Evolutionary conservation across 2,113 vertebrate genomes (phyloP).

Genomic region (Protobothrops mucrosquamatus): DNA sequence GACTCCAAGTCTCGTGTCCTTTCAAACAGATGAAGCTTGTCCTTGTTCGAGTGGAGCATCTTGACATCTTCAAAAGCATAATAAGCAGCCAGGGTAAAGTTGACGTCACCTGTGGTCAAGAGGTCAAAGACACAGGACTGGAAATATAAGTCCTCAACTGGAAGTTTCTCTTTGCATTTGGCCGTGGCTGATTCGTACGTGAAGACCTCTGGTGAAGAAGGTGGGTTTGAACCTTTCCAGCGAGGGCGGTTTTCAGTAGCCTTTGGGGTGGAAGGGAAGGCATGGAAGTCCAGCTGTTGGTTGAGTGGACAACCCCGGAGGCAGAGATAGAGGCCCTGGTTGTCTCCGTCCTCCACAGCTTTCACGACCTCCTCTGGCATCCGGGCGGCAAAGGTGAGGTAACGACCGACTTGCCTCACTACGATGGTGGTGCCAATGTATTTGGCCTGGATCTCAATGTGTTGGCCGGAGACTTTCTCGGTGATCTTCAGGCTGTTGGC

Average conservation of each 20-base stretch:
- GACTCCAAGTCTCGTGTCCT: slow-evolving; percentile 71
- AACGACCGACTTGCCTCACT: slow-evolving; percentile 92
- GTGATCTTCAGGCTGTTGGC: slow-evolving; percentile 89
- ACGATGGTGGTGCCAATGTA: slow-evolving; percentile 97
- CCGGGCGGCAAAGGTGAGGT: slow-evolving; percentile 91
- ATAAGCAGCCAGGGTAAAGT: slow-evolving; percentile 97
- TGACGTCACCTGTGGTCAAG: slow-evolving; percentile 90
- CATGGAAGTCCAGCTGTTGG: slow-evolving; percentile 90
- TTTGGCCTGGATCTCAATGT: slow-evolving; percentile 93
- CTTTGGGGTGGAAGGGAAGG: slow-evolving; percentile 62
- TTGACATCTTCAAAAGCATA: slow-evolving; percentile 95
- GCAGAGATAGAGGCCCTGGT: slow-evolving; percentile 93
- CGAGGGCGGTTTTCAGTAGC: slow-evolving; percentile 59
- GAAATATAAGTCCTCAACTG: slow-evolving; percentile 95
- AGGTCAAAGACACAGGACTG: slow-evolving; percentile 97
- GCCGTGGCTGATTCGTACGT: slow-evolving; percentile 82
- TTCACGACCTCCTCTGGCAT: slow-evolving; percentile 95
- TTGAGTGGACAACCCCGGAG: slow-evolving; percentile 89
- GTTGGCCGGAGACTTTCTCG: slow-evolving; percentile 90
- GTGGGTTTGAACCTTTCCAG: slow-evolving; percentile 50
- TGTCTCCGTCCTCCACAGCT: slow-evolving; percentile 87
- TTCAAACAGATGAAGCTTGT: slow-evolving; percentile 87
- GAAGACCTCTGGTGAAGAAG: slow-evolving; percentile 61
- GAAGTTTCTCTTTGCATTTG: slow-evolving; percentile 92
- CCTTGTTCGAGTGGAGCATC: slow-evolving; percentile 92